Evolutionary conservation across 2,888 invertebrate genomes (phyloP), one percentile per base, ranked within the genome.

Genomic region (Holacanthella duospinosa): DNA sequence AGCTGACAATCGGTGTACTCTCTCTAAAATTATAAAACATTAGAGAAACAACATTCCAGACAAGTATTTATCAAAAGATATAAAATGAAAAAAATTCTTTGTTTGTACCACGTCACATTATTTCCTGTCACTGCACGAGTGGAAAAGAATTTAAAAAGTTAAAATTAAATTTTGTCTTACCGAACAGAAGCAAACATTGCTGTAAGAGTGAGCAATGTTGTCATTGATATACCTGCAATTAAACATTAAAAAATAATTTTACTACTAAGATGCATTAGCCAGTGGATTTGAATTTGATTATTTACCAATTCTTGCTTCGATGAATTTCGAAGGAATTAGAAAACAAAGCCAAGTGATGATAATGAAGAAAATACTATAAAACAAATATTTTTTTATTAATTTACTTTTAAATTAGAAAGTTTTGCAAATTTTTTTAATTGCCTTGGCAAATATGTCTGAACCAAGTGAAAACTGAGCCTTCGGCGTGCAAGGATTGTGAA

Each of bases 201-300:
- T 1, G 71, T 71, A 9, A 71, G 59, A 1, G 71, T 71, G 2
- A 71, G 64, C 27, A 71, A 58, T 2, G 69, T 68, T 12, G 71
- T 71, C 71, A 71, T 69, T 24, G 64, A 64, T n/a, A 69, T 67
- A 29, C n/a, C n/a, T n/a, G n/a, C n/a, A n/a, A n/a, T n/a, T n/a
- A n/a, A n/a, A n/a, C n/a, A n/a, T n/a, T n/a, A n/a, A n/a, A n/a
- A n/a, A n/a, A n/a, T n/a, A n/a, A n/a, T n/a, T n/a, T n/a, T n/a
- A n/a, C n/a, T n/a, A n/a, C n/a, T n/a, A n/a, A n/a, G n/a, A n/a
- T n/a, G n/a, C n/a, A n/a, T n/a, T n/a, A n/a, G n/a, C n/a, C n/a
- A n/a, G n/a, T n/a, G n/a, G n/a, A n/a, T n/a, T n/a, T n/a, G n/a
- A n/a, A n/a, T n/a, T n/a, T n/a, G n/a, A n/a, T n/a, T n/a, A n/a